phyloP scores from a whole-genome alignment of 2,888 invertebrate genomes.

The Tineola bisselliella region DNA sequence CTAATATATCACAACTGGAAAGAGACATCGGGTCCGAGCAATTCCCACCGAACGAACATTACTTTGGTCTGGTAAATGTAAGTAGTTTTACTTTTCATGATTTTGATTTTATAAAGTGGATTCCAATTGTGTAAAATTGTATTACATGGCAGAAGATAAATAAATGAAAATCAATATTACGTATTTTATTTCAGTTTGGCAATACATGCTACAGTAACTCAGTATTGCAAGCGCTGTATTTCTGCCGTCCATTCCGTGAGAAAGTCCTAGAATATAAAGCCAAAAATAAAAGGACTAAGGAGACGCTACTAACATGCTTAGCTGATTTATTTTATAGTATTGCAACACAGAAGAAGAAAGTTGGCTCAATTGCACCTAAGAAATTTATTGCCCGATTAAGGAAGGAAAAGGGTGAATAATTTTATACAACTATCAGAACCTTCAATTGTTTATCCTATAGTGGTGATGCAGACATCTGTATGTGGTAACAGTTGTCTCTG shows the following conservation, averaged over 20 bases:
- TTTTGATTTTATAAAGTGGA: not conserved
- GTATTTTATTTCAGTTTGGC: slow-evolving; percentile 81
- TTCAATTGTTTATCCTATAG: too few species aligned
- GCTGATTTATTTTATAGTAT: slow-evolving; percentile 99
- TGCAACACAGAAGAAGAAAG: slow-evolving; percentile 99
- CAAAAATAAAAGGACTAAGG: slow-evolving; percentile 94
- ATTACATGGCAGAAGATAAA: not conserved
- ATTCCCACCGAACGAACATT: slow-evolving; percentile 98
- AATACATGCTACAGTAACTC: slow-evolving; percentile 99
- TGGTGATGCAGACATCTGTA: too few species aligned
- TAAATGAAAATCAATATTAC: not conserved
- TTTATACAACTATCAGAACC: not conserved
- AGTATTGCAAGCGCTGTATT: slow-evolving; percentile 98
- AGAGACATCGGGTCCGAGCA: slow-evolving; percentile 99
- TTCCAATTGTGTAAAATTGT: too few species aligned
- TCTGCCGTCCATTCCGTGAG: slow-evolving; percentile 98
- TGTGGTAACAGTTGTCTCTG: too few species aligned
- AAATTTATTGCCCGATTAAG: slow-evolving; percentile 98
- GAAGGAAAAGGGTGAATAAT: slow-evolving; percentile 90
- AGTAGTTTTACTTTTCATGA: slow-evolving; percentile 47
- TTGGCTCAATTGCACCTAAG: slow-evolving; percentile 99
- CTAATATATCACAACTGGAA: slow-evolving; percentile 98
- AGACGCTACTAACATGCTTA: slow-evolving; percentile 96
- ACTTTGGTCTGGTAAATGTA: slow-evolving; percentile 99
- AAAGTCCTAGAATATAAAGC: slow-evolving; percentile 98